Conservation (phyloP, 1,140 invertebrate species). For the Trachymyrmex cornetzi region DNA sequence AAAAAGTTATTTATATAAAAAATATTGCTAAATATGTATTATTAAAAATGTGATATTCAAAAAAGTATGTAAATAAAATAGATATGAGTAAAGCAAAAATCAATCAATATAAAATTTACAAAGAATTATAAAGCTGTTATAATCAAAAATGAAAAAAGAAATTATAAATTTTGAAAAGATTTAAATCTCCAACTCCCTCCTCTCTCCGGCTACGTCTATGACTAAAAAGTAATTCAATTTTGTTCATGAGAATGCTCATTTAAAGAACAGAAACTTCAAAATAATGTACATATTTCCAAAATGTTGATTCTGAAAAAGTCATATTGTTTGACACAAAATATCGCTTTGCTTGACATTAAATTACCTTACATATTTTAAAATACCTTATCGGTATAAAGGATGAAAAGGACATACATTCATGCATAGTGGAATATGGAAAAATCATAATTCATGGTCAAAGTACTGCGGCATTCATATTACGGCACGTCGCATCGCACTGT, state of each 20-base stretch:
- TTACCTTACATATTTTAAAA: slow-evolving; percentile 1
- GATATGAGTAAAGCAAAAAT: no score
- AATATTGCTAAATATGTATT: no score
- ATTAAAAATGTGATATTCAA: no score
- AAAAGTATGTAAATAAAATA: no score
- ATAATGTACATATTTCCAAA: not conserved
- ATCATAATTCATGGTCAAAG: slow-evolving; percentile 54
- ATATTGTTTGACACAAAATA: not conserved
- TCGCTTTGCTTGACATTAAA: not conserved
- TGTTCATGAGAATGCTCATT: not conserved
- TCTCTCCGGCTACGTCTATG: no score
- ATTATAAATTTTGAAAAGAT: no score
- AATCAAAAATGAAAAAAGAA: no score
- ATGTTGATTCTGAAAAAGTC: not conserved
- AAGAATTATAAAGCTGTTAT: no score
- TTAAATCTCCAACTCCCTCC: no score
- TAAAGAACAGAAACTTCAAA: not conserved
- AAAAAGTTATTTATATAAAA: no score
- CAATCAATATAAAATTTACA: no score
- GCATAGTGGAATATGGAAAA: slow-evolving; percentile 46
- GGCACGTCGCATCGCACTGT: slow-evolving; percentile 42
- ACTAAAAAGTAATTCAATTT: not conserved
- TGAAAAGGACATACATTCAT: not conserved
- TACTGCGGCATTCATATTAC: slow-evolving; percentile 57
- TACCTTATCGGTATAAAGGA: not conserved